A percentile compares a stretch with the other conserved stretches of the same genome.
Conservation (phyloP, 64 coral and sea anemone genomes). For the Cladopsammia gracilis region DNA sequence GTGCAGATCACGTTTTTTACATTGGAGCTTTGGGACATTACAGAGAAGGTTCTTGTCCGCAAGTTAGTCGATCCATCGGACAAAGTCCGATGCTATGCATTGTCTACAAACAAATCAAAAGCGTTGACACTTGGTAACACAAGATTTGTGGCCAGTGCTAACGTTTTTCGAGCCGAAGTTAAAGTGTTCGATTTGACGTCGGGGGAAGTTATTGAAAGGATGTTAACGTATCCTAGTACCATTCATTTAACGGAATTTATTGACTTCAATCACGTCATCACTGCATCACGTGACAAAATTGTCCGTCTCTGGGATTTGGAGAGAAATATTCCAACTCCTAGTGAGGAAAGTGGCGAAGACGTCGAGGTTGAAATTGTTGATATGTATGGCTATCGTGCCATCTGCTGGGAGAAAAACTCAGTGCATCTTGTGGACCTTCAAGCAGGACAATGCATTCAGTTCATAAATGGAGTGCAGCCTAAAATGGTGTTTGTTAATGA, state of each 20-base stretch:
- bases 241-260: conserved; percentile 78
- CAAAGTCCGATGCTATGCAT: conserved; percentile 75
- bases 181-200: conserved; percentile 59
- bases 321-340: conserved; percentile 28
- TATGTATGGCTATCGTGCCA: conserved; percentile 6
- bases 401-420: conserved; percentile 57
- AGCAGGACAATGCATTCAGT: conserved; percentile 47
- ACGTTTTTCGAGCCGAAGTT: conserved; percentile 68
- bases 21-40: conserved; percentile 70
- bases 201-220: conserved; percentile 26
- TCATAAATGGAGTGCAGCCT: conserved; percentile 68
- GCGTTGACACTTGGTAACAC: conserved; percentile 47
- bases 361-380: conserved; percentile 70
- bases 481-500: conserved; percentile 72
- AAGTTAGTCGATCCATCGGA: conserved; percentile 31
- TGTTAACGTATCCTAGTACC: conserved; percentile 72
- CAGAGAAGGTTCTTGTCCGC: conserved; percentile 15
- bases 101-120: conserved; percentile 72
- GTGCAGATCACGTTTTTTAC: conserved; percentile 43
- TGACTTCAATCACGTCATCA: conserved; percentile 72
- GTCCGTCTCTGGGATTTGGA: conserved; percentile 83
- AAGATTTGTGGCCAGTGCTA: conserved; percentile 48
- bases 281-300: conserved; percentile 82
- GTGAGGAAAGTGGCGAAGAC: conserved; percentile 15
- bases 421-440: conserved; percentile 53